Conservation (phyloP, 2,797 vertebrate species). For the Rallus crepitans region DNA sequence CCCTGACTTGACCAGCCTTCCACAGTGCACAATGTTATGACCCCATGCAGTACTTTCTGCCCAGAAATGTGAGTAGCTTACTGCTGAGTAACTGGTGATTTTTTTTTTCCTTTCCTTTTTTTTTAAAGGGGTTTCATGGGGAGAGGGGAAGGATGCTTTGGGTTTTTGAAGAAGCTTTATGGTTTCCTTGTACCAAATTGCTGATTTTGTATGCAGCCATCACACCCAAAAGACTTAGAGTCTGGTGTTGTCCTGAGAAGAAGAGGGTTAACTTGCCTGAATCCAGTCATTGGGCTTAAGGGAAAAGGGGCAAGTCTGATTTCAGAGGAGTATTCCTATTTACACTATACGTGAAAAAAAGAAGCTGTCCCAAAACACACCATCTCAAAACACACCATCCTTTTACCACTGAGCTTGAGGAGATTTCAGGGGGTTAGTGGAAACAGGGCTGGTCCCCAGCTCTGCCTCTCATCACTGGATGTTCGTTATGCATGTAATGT, state of each 20-base stretch:
- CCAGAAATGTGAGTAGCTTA: not conserved
- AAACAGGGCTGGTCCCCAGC: not conserved
- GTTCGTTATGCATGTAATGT: not conserved
- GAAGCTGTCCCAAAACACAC: not conserved
- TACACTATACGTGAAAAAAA: not conserved
- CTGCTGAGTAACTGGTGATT: not conserved
- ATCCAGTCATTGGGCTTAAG: not conserved
- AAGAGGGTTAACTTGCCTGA: not conserved
- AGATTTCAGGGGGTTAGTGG: not conserved
- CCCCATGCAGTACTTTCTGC: not conserved
- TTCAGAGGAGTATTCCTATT: not conserved
- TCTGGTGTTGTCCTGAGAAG: not conserved
- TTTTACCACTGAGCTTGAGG: not conserved
- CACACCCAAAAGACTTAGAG: not conserved
- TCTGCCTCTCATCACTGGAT: not conserved
- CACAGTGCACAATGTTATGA: not conserved
- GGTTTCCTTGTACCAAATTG: not conserved
- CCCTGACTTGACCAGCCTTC: not conserved
- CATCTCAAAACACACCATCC: not conserved
- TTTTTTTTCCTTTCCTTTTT: not conserved
- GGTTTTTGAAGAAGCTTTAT: not conserved
- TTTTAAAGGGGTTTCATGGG: not conserved
- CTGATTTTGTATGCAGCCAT: not conserved
- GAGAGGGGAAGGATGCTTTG: not conserved
- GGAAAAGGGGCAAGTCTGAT: not conserved